phyloP scores from a whole-genome alignment of 2,888 invertebrate species.

The Pinctada fucata region DNA sequence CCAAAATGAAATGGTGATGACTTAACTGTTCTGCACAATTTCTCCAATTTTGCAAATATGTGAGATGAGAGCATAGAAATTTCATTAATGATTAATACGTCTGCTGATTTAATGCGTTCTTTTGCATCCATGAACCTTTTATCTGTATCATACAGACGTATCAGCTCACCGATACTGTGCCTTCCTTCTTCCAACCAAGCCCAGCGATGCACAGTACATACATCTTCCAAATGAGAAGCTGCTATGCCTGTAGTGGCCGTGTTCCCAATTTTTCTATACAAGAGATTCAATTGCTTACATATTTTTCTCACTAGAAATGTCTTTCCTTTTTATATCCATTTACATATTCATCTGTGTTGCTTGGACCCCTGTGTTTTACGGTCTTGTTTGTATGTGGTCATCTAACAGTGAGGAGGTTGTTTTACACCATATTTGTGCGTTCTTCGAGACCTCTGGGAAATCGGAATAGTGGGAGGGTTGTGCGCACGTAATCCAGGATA shows the following conservation, averaged over 20 bases:
- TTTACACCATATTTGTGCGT: no score
- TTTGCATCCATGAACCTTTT: background rate
- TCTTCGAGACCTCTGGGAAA: no score
- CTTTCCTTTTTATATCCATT: background rate
- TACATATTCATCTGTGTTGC: no score
- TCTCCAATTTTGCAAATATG: background rate
- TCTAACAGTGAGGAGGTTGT: no score
- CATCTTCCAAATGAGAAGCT: background rate
- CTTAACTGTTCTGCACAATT: background rate
- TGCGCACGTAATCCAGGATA: no score
- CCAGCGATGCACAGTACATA: background rate
- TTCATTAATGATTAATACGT: background rate
- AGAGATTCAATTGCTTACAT: background rate
- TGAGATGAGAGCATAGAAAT: background rate
- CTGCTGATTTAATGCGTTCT: background rate
- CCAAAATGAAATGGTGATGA: background rate
- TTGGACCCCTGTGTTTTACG: no score
- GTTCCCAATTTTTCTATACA: background rate
- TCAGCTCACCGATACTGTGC: background rate
- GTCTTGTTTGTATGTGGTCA: no score
- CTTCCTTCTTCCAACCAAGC: background rate
- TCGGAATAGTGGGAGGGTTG: no score
- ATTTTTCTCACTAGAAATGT: background rate
- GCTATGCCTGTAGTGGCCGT: background rate
- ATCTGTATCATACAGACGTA: background rate